phyloP scores from a whole-genome alignment of 2,113 vertebrate genomes.

The Thermophis baileyi region DNA sequence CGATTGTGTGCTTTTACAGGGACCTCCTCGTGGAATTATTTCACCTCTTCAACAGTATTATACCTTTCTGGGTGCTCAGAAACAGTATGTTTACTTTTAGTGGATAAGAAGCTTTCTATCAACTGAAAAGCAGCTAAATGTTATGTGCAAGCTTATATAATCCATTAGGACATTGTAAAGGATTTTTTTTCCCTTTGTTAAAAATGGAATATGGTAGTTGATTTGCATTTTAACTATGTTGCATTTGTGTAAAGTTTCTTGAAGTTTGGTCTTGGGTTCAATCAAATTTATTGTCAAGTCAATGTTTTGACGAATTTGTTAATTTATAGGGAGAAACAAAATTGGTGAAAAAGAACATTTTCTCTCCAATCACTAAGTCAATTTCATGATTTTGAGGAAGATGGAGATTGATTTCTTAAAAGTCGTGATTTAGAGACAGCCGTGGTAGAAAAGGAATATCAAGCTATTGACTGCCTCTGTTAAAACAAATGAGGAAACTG shows the following conservation, averaged over 20 bases:
- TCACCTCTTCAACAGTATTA: neutral
- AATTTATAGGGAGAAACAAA: neutral
- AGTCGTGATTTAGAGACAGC: neutral
- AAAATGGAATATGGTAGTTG: neutral
- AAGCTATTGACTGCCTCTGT: neutral
- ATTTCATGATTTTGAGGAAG: neutral
- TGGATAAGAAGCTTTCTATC: neutral
- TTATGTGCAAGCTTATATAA: neutral
- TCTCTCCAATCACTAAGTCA: neutral
- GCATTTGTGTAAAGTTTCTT: neutral
- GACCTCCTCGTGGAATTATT: neutral
- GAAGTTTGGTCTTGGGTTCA: neutral
- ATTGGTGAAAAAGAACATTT: neutral
- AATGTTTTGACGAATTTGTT: neutral
- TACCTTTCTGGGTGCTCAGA: neutral
- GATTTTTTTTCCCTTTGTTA: neutral
- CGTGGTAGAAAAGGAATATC: neutral
- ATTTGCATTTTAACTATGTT: neutral
- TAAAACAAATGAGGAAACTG: neutral
- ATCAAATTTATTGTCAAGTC: neutral
- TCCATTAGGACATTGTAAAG: neutral
- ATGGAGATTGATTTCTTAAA: neutral
- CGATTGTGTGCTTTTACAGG: neutral
- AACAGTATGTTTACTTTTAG: neutral
- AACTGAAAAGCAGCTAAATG: neutral